A percentile compares a stretch with the other conserved stretches of the same genome.
Evolutionary conservation across 1,140 invertebrate species (phyloP).

Genomic region (Protaetia brevitarsis): DNA sequence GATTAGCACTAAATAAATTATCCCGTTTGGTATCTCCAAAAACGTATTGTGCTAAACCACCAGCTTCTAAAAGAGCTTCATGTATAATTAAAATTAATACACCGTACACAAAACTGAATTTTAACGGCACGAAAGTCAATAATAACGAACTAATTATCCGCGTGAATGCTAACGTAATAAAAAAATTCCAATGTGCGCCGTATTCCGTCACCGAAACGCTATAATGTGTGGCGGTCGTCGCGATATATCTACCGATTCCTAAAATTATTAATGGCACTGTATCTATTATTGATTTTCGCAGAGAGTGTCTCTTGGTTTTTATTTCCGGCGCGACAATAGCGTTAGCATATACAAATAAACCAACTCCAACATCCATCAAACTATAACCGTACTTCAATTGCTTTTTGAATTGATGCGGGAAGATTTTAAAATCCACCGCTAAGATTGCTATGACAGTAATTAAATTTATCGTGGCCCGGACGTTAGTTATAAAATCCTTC

Average conservation of each 20-base stretch:
- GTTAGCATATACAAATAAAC: conserved; percentile 83
- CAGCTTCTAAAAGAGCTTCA: conserved; percentile 64
- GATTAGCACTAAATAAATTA: conserved; percentile 75
- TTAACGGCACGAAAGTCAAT: conserved; percentile 51
- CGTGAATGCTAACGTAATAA: conserved; percentile 82
- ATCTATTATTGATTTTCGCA: conserved; percentile 46
- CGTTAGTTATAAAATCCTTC: conserved; percentile 62
- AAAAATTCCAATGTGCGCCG: conserved; percentile 97
- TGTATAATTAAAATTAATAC: conserved; percentile 62
- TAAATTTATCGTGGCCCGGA: conserved; percentile 68
- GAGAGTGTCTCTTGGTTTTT: conserved; percentile 45
- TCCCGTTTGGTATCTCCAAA: conserved; percentile 58
- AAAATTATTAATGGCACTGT: conserved; percentile 61
- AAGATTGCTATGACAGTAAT: conserved; percentile 81
- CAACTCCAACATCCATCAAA: conserved; percentile 94
- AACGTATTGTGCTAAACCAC: conserved; percentile 69
- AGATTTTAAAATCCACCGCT: conserved; percentile 88
- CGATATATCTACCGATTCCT: conserved; percentile 66
- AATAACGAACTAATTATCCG: conserved; percentile 69
- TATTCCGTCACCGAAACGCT: conserved; percentile 88
- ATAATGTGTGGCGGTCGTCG: conserved; percentile 70
- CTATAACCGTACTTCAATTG: conserved; percentile 83
- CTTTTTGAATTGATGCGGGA: conserved; percentile 82
- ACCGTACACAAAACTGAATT: conserved; percentile 51
- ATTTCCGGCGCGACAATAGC: conserved; percentile 68